These are phyloP conservation scores for Chaenodraco wilsoni DNA, from an alignment of 2,797 vertebrate species.

Conservation along the genomic window DNA sequence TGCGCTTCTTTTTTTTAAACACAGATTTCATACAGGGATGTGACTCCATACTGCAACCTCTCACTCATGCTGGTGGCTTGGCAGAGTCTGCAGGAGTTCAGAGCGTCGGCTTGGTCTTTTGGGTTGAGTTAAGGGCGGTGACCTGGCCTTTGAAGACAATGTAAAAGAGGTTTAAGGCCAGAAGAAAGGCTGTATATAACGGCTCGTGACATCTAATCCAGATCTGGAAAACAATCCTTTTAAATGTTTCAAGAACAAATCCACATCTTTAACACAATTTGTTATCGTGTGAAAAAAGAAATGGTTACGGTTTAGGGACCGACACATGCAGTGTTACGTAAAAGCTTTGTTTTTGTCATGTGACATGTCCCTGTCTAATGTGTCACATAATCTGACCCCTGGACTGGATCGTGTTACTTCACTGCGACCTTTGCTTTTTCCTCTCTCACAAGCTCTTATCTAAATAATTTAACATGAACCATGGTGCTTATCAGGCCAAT, in stretches of 20 bases:
- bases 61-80: conserved; percentile 13
- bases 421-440: conserved; percentile 32
- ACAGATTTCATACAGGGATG: not conserved
- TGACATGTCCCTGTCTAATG: conserved; percentile 15
- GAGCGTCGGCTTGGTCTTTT: conserved; percentile 15
- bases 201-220: conserved; percentile 63
- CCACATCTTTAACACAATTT: conserved; percentile 16
- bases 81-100: conserved; percentile 6
- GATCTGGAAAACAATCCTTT: conserved; percentile 48
- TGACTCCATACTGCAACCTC: not conserved
- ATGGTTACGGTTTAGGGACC: not conserved
- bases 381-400: conserved; percentile 38
- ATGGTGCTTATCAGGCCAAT: not conserved
- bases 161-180: conserved; percentile 22
- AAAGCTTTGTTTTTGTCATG: conserved; percentile 31
- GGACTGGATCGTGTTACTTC: conserved; percentile 12
- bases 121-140: conserved; percentile 8
- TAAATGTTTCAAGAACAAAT: conserved; percentile 44
- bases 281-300: conserved; percentile 5
- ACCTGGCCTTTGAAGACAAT: conserved; percentile 17
- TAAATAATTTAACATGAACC: not conserved
- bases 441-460: conserved; percentile 15
- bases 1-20: not conserved
- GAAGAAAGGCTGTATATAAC: conserved; percentile 13
- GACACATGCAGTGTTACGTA: conserved; percentile 11